Conservation (phyloP, 2,113 vertebrate genomes). For the Neomonachus schauinslandi region DNA sequence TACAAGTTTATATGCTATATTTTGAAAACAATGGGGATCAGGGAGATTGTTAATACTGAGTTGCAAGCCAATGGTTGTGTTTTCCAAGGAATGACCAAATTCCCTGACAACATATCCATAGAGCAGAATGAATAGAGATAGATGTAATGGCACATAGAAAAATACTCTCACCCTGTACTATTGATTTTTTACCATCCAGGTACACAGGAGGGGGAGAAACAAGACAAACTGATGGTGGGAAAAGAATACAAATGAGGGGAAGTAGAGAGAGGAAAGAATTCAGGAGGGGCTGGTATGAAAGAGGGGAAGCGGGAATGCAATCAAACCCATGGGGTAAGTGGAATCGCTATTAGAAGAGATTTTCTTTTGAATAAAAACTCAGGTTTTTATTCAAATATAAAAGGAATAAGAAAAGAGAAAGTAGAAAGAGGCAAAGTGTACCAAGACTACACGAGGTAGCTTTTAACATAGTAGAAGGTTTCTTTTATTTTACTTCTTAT, state of each 20-base stretch:
- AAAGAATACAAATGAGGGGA: background rate
- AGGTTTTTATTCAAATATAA: background rate
- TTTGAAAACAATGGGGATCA: background rate
- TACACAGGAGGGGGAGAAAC: background rate
- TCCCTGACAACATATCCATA: background rate
- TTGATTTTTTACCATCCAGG: background rate
- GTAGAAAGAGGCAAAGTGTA: background rate
- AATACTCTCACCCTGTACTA: background rate
- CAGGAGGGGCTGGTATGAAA: background rate
- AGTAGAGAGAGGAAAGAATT: background rate
- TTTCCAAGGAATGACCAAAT: background rate
- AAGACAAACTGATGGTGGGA: background rate
- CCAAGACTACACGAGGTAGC: background rate
- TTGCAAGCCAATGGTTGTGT: constrained; percentile 23
- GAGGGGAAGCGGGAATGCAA: background rate
- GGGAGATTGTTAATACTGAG: background rate
- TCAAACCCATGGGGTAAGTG: constrained; percentile 9
- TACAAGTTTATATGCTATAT: background rate
- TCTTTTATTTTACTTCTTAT: constrained; percentile 51
- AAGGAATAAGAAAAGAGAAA: constrained; percentile 25
- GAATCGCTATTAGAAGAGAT: background rate
- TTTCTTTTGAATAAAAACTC: constrained; percentile 31
- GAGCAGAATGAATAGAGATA: background rate
- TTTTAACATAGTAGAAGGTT: constrained; percentile 1
- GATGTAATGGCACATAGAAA: background rate